A percentile compares a stretch with the other conserved stretches of the same genome.
These are phyloP conservation scores for Indri indri DNA, from an alignment of 2,113 vertebrate genomes.

Conservation along the genomic window DNA sequence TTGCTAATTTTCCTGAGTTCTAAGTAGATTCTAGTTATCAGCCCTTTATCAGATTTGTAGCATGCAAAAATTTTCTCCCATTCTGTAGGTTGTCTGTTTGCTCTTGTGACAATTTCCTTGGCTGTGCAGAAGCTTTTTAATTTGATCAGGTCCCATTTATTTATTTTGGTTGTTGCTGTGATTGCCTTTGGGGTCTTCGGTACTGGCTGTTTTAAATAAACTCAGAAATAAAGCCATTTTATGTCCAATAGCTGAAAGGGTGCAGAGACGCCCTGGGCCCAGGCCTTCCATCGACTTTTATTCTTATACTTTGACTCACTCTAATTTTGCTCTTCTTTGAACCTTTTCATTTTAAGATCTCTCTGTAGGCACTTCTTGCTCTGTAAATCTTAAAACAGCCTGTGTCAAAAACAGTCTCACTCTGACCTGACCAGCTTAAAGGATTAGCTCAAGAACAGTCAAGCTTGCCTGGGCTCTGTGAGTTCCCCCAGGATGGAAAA, in stretches of 20 bases:
- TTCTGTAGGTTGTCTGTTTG: too few relatives aligned
- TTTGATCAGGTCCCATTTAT: too few relatives aligned
- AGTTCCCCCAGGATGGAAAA: neutral
- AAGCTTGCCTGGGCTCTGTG: neutral
- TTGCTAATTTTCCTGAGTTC: too few relatives aligned
- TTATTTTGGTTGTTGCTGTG: too few relatives aligned
- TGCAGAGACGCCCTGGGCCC: rapidly evolving
- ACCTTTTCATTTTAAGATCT: neutral
- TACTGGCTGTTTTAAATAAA: neutral
- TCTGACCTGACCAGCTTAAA: neutral
- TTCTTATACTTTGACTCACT: neutral
- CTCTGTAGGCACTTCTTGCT: neutral
- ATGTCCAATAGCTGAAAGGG: too few relatives aligned
- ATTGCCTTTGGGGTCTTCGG: too few relatives aligned
- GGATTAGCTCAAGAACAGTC: neutral
- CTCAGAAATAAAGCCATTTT: neutral
- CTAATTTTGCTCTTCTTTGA: neutral
- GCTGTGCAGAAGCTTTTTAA: too few relatives aligned
- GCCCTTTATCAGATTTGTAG: too few relatives aligned
- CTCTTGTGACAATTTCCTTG: too few relatives aligned
- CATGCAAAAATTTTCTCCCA: too few relatives aligned
- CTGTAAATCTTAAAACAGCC: neutral
- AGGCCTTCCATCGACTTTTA: neutral
- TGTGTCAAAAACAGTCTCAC: neutral
- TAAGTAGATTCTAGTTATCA: too few relatives aligned